Percentiles rank a stretch among this genome's conserved stretches.
Conservation (phyloP, 2,113 vertebrate genomes). For the Melanerpes formicivorus region DNA sequence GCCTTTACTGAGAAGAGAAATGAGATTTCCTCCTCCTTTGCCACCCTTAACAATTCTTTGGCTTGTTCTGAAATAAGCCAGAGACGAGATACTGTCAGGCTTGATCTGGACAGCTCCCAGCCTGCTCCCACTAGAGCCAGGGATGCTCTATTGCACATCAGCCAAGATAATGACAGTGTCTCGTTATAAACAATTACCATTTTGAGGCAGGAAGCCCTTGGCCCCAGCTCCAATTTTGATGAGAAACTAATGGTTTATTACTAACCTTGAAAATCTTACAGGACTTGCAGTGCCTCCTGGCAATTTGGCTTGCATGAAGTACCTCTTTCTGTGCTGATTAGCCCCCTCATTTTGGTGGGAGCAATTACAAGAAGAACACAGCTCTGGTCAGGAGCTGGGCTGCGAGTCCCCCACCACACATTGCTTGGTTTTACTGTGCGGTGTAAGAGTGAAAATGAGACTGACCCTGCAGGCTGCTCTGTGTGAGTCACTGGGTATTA, state of each 20-base stretch:
- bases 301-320: neutral
- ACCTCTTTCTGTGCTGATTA: neutral
- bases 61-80: neutral
- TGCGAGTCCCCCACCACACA: rapidly evolving
- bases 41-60: neutral
- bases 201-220: neutral
- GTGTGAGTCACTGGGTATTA: conserved; percentile 52
- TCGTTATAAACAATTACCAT: neutral
- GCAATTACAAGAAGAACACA: neutral
- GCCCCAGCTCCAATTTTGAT: neutral
- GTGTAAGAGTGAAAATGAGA: neutral
- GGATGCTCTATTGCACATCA: neutral
- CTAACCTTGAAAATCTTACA: neutral
- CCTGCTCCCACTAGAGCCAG: neutral
- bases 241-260: neutral
- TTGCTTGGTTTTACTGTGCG: neutral
- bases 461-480: neutral
- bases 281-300: neutral
- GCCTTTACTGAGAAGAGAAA: neutral
- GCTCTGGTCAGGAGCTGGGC: neutral
- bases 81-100: neutral
- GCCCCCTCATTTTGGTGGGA: neutral
- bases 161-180: neutral
- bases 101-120: neutral
- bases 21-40: neutral